Percentiles rank a stretch among this genome's conserved stretches.
Evolutionary conservation across 2,797 vertebrate genomes (phyloP).

Genomic region (Epinephelus malabaricus): DNA sequence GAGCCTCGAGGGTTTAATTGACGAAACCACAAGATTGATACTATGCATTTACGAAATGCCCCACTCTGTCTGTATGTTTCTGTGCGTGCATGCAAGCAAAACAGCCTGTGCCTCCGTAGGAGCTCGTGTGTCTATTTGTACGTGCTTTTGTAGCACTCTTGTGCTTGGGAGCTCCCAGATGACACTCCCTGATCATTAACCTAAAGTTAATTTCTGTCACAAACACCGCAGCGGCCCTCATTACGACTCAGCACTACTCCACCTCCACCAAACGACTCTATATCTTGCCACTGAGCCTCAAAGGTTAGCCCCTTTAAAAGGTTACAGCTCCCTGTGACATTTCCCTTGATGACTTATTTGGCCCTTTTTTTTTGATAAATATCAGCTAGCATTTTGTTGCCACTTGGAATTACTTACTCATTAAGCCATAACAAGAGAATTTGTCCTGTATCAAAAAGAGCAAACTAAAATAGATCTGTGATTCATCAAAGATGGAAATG

Average conservation of each 20-base stretch:
- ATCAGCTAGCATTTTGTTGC: constrained; percentile 60
- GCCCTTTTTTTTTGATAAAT: constrained; percentile 72
- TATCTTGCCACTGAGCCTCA: constrained; percentile 63
- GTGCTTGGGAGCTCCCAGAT: constrained; percentile 25
- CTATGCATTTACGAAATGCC: constrained; percentile 5
- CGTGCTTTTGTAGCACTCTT: constrained; percentile 16
- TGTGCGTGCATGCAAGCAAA: neutral
- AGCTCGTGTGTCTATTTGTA: constrained; percentile 16
- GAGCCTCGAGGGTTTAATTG: constrained; percentile 44
- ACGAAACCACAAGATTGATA: constrained; percentile 46
- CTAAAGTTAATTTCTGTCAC: constrained; percentile 69
- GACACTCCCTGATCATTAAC: constrained; percentile 63
- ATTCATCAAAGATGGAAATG: constrained; percentile 40
- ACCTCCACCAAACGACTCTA: constrained; percentile 51
- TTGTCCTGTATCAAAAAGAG: constrained; percentile 37
- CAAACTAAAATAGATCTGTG: constrained; percentile 29
- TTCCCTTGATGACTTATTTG: constrained; percentile 78
- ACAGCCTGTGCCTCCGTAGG: neutral
- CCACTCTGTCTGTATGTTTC: neutral
- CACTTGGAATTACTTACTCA: constrained; percentile 49
- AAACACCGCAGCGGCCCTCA: constrained; percentile 58
- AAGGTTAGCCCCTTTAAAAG: constrained; percentile 78
- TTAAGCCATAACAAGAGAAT: constrained; percentile 47
- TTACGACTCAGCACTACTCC: constrained; percentile 60
- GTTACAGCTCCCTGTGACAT: constrained; percentile 78